These are phyloP conservation scores for Haemorhous mexicanus DNA, from an alignment of 2,113 vertebrate species.

Conservation along the genomic window DNA sequence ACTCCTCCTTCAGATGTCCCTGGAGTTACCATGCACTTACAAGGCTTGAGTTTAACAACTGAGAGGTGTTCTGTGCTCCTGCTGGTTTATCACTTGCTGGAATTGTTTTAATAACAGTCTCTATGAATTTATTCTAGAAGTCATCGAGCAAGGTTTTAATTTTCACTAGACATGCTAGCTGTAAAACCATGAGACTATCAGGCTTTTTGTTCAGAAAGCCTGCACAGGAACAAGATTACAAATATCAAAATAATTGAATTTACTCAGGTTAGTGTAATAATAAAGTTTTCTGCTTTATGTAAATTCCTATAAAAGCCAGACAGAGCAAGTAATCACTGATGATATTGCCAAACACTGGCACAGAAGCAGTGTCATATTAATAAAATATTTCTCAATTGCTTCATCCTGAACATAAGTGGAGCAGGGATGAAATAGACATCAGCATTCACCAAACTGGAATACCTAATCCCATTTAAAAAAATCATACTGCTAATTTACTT, in stretches of 20 bases:
- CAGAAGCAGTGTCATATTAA: neutral
- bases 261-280: neutral
- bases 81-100: neutral
- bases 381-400: neutral
- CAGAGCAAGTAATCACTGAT: constrained; percentile 1
- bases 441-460: neutral
- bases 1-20: neutral
- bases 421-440: neutral
- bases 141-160: neutral
- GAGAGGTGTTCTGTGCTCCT: neutral
- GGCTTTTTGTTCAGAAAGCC: neutral
- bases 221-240: neutral
- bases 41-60: neutral
- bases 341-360: neutral
- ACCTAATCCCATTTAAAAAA: neutral
- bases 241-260: constrained; percentile 11
- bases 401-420: neutral
- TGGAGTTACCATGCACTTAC: neutral
- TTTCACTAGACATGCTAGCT: neutral
- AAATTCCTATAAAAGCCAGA: constrained; percentile 9
- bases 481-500: neutral
- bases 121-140: neutral
- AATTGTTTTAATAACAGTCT: neutral
- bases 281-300: constrained; percentile 10
- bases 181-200: neutral